Evolutionary conservation across 1,140 invertebrate genomes (phyloP).

Genomic region (Drosophila quadrilineata): DNA sequence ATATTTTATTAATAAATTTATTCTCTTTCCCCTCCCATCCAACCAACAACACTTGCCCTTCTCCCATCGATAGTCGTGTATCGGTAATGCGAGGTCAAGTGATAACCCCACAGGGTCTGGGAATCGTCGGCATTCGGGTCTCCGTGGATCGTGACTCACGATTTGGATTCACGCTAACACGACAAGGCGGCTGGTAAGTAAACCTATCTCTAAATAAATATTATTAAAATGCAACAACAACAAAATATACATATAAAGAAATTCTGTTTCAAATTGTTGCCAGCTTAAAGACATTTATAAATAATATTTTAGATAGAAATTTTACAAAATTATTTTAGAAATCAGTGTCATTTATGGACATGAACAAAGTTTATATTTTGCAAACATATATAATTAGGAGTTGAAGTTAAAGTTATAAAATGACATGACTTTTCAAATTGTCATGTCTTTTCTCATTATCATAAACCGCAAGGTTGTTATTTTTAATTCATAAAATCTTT

Average conservation of each 20-base stretch:
- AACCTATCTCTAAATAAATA: background rate
- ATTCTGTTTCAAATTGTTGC: background rate
- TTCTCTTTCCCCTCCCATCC: constrained; percentile 45
- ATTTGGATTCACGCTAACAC: constrained; percentile 97
- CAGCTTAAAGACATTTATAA: no score
- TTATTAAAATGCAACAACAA: no score
- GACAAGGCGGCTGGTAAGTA: constrained; percentile 96
- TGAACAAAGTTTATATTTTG: no score
- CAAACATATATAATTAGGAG: background rate
- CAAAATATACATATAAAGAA: background rate
- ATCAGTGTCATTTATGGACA: no score
- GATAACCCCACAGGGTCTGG: constrained; percentile 94
- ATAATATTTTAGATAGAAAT: no score
- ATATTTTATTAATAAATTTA: constrained; percentile 52
- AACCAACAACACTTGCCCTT: constrained; percentile 9
- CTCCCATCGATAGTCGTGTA: constrained; percentile 93
- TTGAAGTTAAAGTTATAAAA: background rate
- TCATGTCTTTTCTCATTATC: no score
- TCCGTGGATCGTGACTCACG: constrained; percentile 95
- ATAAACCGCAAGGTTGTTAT: no score
- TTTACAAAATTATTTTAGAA: no score
- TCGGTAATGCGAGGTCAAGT: constrained; percentile 99
- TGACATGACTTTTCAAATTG: no score
- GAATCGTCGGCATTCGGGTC: constrained; percentile 98
- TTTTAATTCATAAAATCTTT: no score